A percentile compares a stretch with the other conserved stretches of the same genome.
Evolutionary conservation across 2,888 invertebrate genomes (phyloP).

Genomic region (Cheilosia pagana): DNA sequence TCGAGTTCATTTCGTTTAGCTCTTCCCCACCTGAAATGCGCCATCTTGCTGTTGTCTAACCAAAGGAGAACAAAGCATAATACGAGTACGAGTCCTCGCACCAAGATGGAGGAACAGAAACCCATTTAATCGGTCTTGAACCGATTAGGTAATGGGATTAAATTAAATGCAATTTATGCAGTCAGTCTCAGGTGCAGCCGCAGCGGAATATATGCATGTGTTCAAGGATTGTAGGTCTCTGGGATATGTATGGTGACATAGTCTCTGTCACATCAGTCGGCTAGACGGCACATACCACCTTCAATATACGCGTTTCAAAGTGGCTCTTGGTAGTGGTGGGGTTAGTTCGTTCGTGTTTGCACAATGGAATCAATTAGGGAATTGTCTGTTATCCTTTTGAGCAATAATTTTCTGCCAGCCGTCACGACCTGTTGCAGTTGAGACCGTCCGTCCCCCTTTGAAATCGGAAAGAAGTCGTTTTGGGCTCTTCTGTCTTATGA

Average conservation of each 20-base stretch:
- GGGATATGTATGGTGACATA: conserved; percentile 15
- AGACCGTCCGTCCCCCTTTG: conserved; percentile 2
- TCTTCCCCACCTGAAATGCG: neutral
- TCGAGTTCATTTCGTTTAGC: conserved; percentile 34
- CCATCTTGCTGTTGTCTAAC: neutral
- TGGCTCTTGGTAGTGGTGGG: neutral
- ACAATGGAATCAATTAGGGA: conserved; percentile 65
- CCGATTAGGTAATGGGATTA: conserved; percentile 53
- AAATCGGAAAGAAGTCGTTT: conserved; percentile 1
- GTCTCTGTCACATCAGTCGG: conserved; percentile 31
- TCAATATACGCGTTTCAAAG: neutral
- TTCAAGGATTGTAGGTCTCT: conserved; percentile 12
- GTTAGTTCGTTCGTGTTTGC: conserved; percentile 52
- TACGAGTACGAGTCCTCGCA: too few species aligned
- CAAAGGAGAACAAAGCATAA: neutral
- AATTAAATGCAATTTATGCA: conserved; percentile 58
- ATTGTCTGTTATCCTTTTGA: conserved; percentile 70
- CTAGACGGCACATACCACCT: conserved; percentile 28
- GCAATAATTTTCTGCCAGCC: conserved; percentile 59
- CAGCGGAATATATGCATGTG: neutral
- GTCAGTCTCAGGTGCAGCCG: neutral
- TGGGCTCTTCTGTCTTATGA: neutral
- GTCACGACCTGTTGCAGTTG: conserved; percentile 58
- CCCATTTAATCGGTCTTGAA: conserved; percentile 48
- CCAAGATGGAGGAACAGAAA: conserved; percentile 11